phyloP scores from a whole-genome alignment of 2,797 vertebrate species.

The Poecilia velifera region DNA sequence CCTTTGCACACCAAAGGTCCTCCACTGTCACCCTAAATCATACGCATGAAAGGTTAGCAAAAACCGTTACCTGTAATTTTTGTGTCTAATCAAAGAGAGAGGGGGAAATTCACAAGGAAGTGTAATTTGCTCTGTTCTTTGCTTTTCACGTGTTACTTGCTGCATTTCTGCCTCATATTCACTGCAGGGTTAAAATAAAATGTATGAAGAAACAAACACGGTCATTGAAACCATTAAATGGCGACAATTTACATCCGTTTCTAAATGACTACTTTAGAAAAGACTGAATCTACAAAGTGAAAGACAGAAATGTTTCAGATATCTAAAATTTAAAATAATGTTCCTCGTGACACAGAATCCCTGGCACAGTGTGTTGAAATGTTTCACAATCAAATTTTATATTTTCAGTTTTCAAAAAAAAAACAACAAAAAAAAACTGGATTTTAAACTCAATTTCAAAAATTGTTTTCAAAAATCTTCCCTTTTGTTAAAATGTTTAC shows the following conservation, averaged over 20 bases:
- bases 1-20: slow-evolving; percentile 90
- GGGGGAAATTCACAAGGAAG: neutral
- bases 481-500: neutral
- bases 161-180: neutral
- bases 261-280: too few species aligned
- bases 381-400: neutral
- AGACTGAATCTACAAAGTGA: neutral
- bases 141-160: neutral
- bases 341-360: neutral
- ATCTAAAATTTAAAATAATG: neutral
- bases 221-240: neutral
- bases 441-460: neutral
- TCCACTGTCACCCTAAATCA: slow-evolving; percentile 90
- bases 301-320: neutral
- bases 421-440: neutral
- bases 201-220: neutral
- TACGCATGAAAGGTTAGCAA: neutral
- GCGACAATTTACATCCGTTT: neutral
- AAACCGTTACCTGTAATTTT: neutral
- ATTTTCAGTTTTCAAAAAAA: neutral
- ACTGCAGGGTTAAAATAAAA: neutral
- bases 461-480: neutral
- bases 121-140: neutral
- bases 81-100: neutral
- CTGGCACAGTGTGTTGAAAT: neutral